These are phyloP conservation scores for Zaprionus ornatus DNA, from an alignment of 1,140 invertebrate species.

Conservation along the genomic window DNA sequence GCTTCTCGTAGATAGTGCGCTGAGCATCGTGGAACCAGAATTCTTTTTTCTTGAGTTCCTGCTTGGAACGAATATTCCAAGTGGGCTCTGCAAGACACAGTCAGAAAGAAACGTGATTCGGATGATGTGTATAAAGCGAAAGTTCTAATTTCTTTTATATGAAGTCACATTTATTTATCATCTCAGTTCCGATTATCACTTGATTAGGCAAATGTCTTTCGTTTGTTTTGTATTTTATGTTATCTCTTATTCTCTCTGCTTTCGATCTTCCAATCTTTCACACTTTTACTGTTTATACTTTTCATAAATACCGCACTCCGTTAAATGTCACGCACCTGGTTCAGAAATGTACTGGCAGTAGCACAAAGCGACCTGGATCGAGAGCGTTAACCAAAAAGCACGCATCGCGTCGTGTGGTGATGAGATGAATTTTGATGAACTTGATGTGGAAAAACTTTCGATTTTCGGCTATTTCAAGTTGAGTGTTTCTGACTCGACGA, in stretches of 20 bases:
- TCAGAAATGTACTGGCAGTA: constrained; percentile 68
- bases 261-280: constrained; percentile 17
- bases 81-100: constrained; percentile 34
- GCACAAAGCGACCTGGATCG: constrained; percentile 51
- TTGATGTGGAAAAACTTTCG: constrained; percentile 45
- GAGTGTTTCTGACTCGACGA: constrained; percentile 9
- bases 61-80: constrained; percentile 49
- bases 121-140: constrained; percentile 3
- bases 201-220: constrained; percentile 58
- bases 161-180: constrained; percentile 7
- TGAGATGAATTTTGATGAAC: constrained; percentile 39
- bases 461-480: constrained; percentile 16
- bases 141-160: constrained; percentile 22
- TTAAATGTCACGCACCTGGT: constrained; percentile 71
- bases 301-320: constrained; percentile 33
- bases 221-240: constrained; percentile 46
- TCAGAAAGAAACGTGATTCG: neutral
- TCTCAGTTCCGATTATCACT: constrained; percentile 59
- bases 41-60: constrained; percentile 58
- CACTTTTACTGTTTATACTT: constrained; percentile 29
- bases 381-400: constrained; percentile 57
- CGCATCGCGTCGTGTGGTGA: constrained; percentile 40
- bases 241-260: constrained; percentile 23
- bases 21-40: constrained; percentile 76
- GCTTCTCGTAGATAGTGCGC: constrained; percentile 57